Base-by-base conservation (phyloP, 2,888 invertebrate genomes). In the Crioceris asparagi region DNA sequence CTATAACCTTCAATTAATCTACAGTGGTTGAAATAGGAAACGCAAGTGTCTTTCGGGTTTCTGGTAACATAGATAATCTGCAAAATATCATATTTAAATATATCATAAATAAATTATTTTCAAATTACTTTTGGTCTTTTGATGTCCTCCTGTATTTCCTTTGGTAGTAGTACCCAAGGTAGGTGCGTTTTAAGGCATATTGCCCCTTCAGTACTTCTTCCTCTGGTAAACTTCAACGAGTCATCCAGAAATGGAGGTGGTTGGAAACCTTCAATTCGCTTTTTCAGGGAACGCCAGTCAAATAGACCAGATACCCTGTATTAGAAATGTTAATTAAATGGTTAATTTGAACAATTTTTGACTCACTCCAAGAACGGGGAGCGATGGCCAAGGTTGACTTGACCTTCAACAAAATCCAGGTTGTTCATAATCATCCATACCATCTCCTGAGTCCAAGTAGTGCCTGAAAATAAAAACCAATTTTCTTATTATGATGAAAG, bases 301-400 rank as follows among this genome's bases (percentile, higher is more conserved):
- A 65, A 67, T 3, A 67, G 46, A 4, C 62, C 51, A 3, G 65
- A 53, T 18, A 61, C 57, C 34, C 65, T 65, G 42, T 41, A 55
- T 31, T 7, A 2, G 16, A 14, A 15, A 31, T 31, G 32, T 12
- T 21, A 35, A 15, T 26, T 30, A 41, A 27, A 25, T 38, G 26
- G 31, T 35, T 25, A 27, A n/a, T 8, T 12, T 6, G 15, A 35
- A 39, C 38, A 17, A 26, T 25, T 12, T 32, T 16, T 33, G 40
- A 67, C 72, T 72, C 61, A 77, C 79, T 80, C 78, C 41, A 80
- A 59, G 70, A 79, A 83, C 3, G 83, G 82, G 53, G 79, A 83
- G 52, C 84, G 62, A 40, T 68, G 64, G n/a, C 67, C 66, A 1
- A 77, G 58, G 4, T 68, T 65, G 16, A 64, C 29, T 3, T 36